Evolutionary conservation across 2,888 invertebrate genomes (phyloP), one percentile per base, ranked within the genome.

Genomic region (Mylabris sibirica): DNA sequence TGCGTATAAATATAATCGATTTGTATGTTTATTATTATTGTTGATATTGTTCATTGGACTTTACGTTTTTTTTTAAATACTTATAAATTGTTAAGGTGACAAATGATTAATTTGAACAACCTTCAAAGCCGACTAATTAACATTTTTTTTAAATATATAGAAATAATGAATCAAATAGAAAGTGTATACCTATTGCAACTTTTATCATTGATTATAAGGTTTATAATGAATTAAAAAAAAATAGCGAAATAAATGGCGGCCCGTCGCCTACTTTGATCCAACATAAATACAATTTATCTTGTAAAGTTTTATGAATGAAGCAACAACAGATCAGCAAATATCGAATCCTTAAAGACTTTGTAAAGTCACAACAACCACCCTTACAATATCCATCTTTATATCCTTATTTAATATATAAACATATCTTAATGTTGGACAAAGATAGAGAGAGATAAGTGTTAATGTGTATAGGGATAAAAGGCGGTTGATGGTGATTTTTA

Each of bases 401-500:
- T 30, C 30, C 30, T 30, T 30, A 8, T 30, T 30, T 30, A 30
- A 6, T 6, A 6, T 30, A 30, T 49, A 49, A 20, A 49, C 9
- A 49, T 20, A 49, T 49, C 11, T 20, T 20, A 20, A 49, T 20
- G 20, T 62, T 26, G 59, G 62, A 66, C 24, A 65, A 65, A 61
- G 70, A 70, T 59, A 41, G 12, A 26, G 22, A 9, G 4, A 60
- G 41, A 20, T 59, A 41, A 6, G 67, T 67, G 60, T 34, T 20
- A 49, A 20, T 20, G 49, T 20, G 9, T 20, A n/a, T 2, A 49
- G 65, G 65, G 66, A 41, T 41, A 41, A 41, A 11, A 35, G 66
- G 66, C 67, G 69, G 73, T 71, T 38, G 44, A 70, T 67, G 74
- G 70, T 72, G 71, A 78, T 80, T 80, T 80, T 80, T 80, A 79